Base-by-base conservation (phyloP, 1,140 invertebrate species). In the Temnothorax curvispinosus region DNA sequence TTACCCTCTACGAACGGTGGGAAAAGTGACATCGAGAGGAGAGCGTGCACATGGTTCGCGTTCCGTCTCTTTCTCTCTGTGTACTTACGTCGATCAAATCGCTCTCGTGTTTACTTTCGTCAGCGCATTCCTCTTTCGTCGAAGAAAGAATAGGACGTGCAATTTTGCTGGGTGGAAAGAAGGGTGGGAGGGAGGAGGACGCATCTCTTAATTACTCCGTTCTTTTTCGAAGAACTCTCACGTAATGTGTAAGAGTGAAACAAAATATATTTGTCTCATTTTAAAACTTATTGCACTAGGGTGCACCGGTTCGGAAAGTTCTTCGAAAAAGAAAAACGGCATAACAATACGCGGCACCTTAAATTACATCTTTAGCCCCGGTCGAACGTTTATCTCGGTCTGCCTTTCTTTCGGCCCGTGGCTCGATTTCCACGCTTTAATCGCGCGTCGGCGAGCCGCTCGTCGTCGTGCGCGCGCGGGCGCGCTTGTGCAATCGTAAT, bases 31-130 rank as follows among this genome's bases (percentile, higher is more conserved):
- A 13, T 18, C 52, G 18, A 1, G 50, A 7, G 9, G 21, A 82
- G 67, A 84, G 50, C 64, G 65, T 27, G 7, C 65, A 77, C 77
- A 89, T 87, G 47, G 54, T 56, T 21, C 27, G 35, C 15, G 5
- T 50, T 35, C 21, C 4, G 9, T 32, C 27, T 69, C 41, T 27
- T 11, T 69, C 38, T 50, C 44, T 27, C 21, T 60, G 44, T 35
- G 38, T 13, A 18, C 1, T 13, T 18, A 5, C 18, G 7, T 72
- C 47, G 71, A 18, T 72, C 27, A 4, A n/a, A 8, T 35, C 18
- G 27, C 5, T 38, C 9, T 7, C 32, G 32, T 74, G 50, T 74
- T 54, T 54, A 74, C 71, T 74, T 27, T 1, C n/a, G 5, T 13
- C 27, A 3, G 38, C 64, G n/a, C 18, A 11, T 44, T 44, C n/a